Percentiles rank a stretch among this genome's conserved stretches.
These are phyloP conservation scores for Henricia sp. DNA, from an alignment of 53 echinoderm and acorn worm species.

Conservation along the genomic window DNA sequence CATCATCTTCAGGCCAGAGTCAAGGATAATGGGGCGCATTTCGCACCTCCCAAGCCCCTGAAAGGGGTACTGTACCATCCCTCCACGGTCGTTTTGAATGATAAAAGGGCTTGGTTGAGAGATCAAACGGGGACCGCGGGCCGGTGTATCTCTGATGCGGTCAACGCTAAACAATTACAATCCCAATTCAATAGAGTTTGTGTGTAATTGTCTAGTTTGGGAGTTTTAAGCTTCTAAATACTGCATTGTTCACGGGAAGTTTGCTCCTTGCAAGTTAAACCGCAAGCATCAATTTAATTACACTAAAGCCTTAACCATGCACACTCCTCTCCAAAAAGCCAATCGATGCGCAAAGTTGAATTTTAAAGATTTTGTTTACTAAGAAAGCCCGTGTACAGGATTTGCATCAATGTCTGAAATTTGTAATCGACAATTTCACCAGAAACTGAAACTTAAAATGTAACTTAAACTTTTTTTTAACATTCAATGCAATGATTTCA, in stretches of 20 bases:
- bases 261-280: background rate
- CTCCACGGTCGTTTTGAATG: conserved; percentile 36
- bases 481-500: too few relatives aligned
- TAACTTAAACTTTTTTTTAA: too few relatives aligned
- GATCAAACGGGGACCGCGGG: conserved; percentile 22
- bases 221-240: background rate
- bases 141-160: conserved; percentile 50
- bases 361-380: too few relatives aligned
- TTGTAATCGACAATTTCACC: too few relatives aligned
- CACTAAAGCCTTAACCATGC: conserved; percentile 2
- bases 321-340: background rate
- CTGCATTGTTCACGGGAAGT: background rate
- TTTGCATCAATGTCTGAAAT: too few relatives aligned
- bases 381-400: too few relatives aligned
- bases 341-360: background rate
- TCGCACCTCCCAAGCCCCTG: background rate
- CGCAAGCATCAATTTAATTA: conserved; percentile 1
- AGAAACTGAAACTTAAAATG: too few relatives aligned
- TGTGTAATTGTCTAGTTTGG: conserved; percentile 19
- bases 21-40: conserved; percentile 40
- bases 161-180: conserved; percentile 43
- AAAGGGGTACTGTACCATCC: conserved; percentile 7
- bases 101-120: conserved; percentile 9
- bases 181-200: conserved; percentile 14
- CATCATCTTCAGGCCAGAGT: conserved; percentile 32